Evolutionary conservation across 2,113 vertebrate genomes (phyloP).

Genomic region (Oryzias woworae): DNA sequence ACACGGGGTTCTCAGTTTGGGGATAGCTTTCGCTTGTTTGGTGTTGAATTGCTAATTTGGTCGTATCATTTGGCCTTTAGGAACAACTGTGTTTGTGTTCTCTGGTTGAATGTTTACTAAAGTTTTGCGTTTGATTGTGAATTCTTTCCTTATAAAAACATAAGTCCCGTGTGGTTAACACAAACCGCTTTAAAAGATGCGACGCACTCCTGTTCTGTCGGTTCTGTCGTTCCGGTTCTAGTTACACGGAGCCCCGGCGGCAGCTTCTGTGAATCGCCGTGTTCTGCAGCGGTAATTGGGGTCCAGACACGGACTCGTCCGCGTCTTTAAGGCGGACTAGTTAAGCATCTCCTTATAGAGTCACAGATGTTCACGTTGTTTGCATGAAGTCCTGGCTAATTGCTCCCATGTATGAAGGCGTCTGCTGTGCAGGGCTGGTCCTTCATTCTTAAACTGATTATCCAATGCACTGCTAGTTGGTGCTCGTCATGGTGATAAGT

Average conservation of each 20-base stretch:
- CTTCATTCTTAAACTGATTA: background rate
- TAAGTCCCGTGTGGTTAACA: too few relatives aligned
- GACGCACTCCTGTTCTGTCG: background rate
- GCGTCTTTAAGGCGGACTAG: too few relatives aligned
- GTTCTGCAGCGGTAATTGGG: too few relatives aligned
- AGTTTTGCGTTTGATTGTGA: too few relatives aligned
- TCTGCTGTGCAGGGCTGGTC: background rate
- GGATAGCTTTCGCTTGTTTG: slow-evolving; percentile 35
- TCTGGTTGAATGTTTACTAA: too few relatives aligned
- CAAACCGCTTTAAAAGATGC: background rate
- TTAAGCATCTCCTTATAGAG: too few relatives aligned
- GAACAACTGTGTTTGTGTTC: background rate
- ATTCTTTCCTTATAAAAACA: too few relatives aligned
- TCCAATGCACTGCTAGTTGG: background rate
- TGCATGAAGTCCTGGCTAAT: background rate
- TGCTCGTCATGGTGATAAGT: background rate
- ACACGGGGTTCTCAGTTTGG: slow-evolving; percentile 2
- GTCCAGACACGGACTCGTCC: too few relatives aligned
- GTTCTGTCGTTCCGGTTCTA: slow-evolving; percentile 3
- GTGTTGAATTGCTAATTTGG: slow-evolving; percentile 40
- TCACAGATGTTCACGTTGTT: slow-evolving; percentile 3
- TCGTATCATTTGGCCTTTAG: slow-evolving; percentile 41
- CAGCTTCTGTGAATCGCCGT: too few relatives aligned
- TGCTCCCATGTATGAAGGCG: background rate
- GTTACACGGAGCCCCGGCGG: background rate